A percentile compares a stretch with the other conserved stretches of the same genome.
These are phyloP conservation scores for Ophion slaviceki DNA, from an alignment of 2,888 invertebrate genomes.

Conservation along the genomic window DNA sequence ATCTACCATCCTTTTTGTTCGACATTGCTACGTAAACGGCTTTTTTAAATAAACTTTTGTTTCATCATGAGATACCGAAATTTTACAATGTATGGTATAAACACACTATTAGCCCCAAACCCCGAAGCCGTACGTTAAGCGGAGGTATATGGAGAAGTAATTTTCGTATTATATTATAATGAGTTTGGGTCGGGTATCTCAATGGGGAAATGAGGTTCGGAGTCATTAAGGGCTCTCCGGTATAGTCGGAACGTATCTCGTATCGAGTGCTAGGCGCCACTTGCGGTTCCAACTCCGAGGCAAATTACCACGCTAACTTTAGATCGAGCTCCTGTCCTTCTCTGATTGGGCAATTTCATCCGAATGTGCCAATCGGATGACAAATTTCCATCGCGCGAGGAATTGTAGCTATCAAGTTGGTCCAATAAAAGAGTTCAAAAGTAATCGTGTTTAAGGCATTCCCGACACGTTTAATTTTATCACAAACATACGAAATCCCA, in stretches of 20 bases:
- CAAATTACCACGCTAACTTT: not conserved
- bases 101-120: too few species aligned
- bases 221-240: conserved; percentile 16
- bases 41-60: too few species aligned
- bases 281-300: conserved; percentile 1
- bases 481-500: too few species aligned
- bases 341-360: not conserved
- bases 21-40: too few species aligned
- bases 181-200: conserved; percentile 14
- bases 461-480: too few species aligned
- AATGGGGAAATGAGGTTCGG: conserved; percentile 24
- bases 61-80: too few species aligned
- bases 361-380: not conserved
- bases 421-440: too few species aligned
- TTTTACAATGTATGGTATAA: too few species aligned
- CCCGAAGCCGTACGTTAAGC: not conserved
- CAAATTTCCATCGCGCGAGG: not conserved
- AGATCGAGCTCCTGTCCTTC: conserved; percentile 4
- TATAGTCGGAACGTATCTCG: not conserved
- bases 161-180: conserved; percentile 20
- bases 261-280: not conserved
- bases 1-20: too few species aligned
- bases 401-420: not conserved
- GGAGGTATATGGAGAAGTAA: conserved; percentile 14
- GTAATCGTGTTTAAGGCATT: too few species aligned